Evolutionary conservation across 2,888 invertebrate genomes (phyloP).

Genomic region (Idaea biselata): DNA sequence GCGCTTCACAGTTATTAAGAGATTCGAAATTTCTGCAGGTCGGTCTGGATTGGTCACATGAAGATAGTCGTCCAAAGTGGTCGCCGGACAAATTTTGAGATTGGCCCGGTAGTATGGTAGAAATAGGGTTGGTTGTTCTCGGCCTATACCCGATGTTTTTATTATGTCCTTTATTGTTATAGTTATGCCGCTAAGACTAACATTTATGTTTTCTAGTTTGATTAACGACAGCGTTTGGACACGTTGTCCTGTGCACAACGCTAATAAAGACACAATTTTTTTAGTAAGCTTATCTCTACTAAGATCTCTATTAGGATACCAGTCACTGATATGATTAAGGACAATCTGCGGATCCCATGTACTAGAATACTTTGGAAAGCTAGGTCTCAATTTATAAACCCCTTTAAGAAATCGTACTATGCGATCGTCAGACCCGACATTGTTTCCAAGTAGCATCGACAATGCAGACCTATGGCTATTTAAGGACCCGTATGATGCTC

Average conservation of each 20-base stretch:
- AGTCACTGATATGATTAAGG: conserved; percentile 3
- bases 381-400: conserved; percentile 7
- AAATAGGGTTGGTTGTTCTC: conserved; percentile 12
- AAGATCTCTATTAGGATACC: no score
- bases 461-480: no score
- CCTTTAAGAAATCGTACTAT: conserved; percentile 9
- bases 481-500: no score
- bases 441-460: background rate
- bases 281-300: no score
- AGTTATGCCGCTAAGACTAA: conserved; percentile 3
- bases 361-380: conserved; percentile 6
- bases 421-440: conserved; percentile 7
- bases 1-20: conserved; percentile 13
- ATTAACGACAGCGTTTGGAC: conserved; percentile 12
- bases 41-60: no score
- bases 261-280: conserved; percentile 12
- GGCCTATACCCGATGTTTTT: conserved; percentile 14
- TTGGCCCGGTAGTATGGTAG: conserved; percentile 15
- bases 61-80: conserved; percentile 3
- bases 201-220: conserved; percentile 9
- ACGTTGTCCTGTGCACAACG: conserved; percentile 11
- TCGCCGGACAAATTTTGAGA: background rate
- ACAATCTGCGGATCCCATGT: conserved; percentile 17
- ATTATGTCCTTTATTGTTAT: conserved; percentile 15
- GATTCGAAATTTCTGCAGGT: no score